A percentile compares a stretch with the other conserved stretches of the same genome.
Evolutionary conservation across 2,888 invertebrate species (phyloP).

Genomic region (Diadromus collaris): DNA sequence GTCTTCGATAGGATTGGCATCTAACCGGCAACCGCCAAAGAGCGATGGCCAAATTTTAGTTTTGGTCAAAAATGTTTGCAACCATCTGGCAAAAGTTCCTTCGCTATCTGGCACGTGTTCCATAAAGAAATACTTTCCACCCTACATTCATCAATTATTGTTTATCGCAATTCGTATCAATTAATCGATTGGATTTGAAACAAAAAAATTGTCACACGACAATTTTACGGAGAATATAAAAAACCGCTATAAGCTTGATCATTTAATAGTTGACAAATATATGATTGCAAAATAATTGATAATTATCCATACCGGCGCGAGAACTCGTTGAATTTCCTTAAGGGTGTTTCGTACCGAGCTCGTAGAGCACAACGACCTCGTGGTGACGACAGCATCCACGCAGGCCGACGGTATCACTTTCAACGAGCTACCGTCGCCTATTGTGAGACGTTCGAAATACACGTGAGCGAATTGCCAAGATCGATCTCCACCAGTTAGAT

Average conservation of each 20-base stretch:
- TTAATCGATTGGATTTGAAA: background rate
- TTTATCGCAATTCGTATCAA: background rate
- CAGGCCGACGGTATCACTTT: slow-evolving; percentile 68
- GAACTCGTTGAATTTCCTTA: slow-evolving; percentile 73
- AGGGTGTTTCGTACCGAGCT: slow-evolving; percentile 70
- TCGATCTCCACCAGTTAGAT: slow-evolving; percentile 69
- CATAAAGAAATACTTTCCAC: slow-evolving; percentile 74
- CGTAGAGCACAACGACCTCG: slow-evolving; percentile 74
- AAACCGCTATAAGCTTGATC: no score
- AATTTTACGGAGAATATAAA: background rate
- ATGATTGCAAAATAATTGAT: slow-evolving; percentile 2
- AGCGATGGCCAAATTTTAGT: slow-evolving; percentile 75
- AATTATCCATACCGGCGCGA: slow-evolving; percentile 71
- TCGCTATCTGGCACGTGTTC: slow-evolving; percentile 72
- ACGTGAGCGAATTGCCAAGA: slow-evolving; percentile 74
- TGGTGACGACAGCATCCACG: slow-evolving; percentile 75
- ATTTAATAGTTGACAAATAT: background rate
- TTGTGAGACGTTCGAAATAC: slow-evolving; percentile 71
- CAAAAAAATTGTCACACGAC: background rate
- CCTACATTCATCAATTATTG: slow-evolving; percentile 62
- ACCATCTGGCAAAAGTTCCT: slow-evolving; percentile 66
- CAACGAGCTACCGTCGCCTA: slow-evolving; percentile 74
- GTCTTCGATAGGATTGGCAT: slow-evolving; percentile 67
- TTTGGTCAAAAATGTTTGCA: slow-evolving; percentile 71
- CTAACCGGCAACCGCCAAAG: slow-evolving; percentile 74